Base-by-base conservation (phyloP, 2,113 vertebrate genomes). In the Cariama cristata region DNA sequence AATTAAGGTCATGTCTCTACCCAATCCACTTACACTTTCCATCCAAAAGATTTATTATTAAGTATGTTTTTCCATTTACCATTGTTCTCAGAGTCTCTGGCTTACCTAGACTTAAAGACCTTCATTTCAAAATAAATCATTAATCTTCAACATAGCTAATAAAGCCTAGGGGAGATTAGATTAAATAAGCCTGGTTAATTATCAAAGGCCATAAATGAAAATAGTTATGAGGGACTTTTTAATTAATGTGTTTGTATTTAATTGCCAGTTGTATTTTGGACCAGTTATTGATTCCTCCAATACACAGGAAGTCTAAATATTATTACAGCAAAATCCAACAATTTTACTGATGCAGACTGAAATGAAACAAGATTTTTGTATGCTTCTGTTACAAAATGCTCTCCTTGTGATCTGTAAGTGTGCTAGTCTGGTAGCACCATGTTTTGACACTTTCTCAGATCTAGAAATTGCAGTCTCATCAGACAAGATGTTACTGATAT, bases 111-210 rank as follows among this genome's bases (percentile, higher is more conserved):
- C 79, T 97, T 96, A 92, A 92, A 79, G 72, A 86, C 72, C 73
- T 74, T 44, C 4, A 81, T 97, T 97, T 96, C 69, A 96, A 97
- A 98, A 96, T 56, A 82, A 95, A 93, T 82, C 69, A 87, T 90
- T 97, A 82, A 94, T 88, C 82, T 97, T 97, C 93, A 97, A 94
- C 73, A 90, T 88, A 93, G 88, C 95, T 96, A 93, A 81, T 86
- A 82, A 92, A 96, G 94, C 94, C 58, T 30, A 33, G 56, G 81
- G 91, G 93, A 85, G 75, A 97, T 96, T 53, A 97, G 93, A 96
- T 96, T 73, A 97, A 98, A 97, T 96, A 95, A 95, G 72, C 73
- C 97, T 96, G 86, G 87, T 93, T 98, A 98, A 98, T 97, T 98
- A 96, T 77, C 82, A 86, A 88, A 94, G 95, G 97, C 97, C 95